A percentile compares a stretch with the other conserved stretches of the same genome.
These are phyloP conservation scores for Rotaria macrura DNA, from an alignment of 2,888 invertebrate genomes.

Conservation along the genomic window DNA sequence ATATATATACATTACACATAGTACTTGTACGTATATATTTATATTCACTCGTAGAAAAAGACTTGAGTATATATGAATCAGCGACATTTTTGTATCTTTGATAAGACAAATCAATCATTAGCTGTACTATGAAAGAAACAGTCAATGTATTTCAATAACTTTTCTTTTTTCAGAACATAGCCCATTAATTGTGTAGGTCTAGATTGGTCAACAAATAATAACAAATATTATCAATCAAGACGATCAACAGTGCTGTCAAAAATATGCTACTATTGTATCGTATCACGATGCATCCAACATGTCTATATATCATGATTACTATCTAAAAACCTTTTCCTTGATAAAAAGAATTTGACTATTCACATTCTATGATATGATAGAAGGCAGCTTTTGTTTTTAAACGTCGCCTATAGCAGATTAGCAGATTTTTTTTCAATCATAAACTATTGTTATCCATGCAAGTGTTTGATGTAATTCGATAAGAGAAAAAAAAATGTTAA, in stretches of 20 bases:
- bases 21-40: neutral
- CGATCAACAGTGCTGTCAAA: neutral
- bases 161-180: neutral
- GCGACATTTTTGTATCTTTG: neutral
- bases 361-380: no score
- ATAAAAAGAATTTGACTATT: no score
- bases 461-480: no score
- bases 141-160: neutral
- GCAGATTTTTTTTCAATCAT: no score
- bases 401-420: no score
- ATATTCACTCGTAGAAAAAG: neutral
- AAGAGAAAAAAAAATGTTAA: no score
- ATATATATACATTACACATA: no score
- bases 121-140: neutral
- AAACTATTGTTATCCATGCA: no score
- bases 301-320: neutral
- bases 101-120: neutral
- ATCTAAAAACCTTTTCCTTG: neutral
- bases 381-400: no score
- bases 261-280: neutral
- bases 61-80: neutral
- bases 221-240: neutral
- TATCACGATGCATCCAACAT: neutral
- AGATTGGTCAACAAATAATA: neutral
- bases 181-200: neutral